Conservation (phyloP, 2,797 vertebrate species). For the Rhynchonycteris naso region DNA sequence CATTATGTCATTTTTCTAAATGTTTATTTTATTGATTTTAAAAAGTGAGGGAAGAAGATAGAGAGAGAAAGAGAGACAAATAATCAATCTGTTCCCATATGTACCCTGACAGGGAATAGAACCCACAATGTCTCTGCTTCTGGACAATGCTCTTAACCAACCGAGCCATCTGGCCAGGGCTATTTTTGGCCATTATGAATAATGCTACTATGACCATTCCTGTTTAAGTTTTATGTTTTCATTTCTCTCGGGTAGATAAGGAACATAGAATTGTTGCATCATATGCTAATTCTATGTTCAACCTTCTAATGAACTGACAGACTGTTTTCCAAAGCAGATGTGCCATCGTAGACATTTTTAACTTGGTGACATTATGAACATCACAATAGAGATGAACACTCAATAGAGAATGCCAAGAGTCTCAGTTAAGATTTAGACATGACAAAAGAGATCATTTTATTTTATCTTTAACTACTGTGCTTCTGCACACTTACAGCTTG, state of each 20-base stretch:
- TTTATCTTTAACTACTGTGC: not conserved
- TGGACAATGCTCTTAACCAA: no score
- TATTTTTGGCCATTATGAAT: not conserved
- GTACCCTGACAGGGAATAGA: no score
- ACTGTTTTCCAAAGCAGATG: not conserved
- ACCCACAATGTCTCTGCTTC: no score
- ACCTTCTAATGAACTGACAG: not conserved
- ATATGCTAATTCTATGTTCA: not conserved
- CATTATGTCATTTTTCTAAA: no score
- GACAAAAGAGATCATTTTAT: conserved; percentile 12
- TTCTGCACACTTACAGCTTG: not conserved
- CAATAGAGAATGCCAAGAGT: not conserved
- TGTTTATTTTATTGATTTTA: no score
- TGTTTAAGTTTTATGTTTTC: not conserved
- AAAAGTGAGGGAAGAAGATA: no score
- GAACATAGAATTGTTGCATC: not conserved
- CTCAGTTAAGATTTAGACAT: conserved; percentile 1
- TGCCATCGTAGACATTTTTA: not conserved
- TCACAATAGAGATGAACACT: not conserved
- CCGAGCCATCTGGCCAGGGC: no score
- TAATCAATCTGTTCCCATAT: no score
- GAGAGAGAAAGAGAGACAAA: no score
- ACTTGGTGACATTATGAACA: not conserved
- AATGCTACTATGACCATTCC: not conserved
- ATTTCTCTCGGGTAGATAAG: not conserved